Percentiles rank a stretch among this genome's conserved stretches.
Evolutionary conservation across 2,113 vertebrate species (phyloP).

Genomic region (Scolopax mira): DNA sequence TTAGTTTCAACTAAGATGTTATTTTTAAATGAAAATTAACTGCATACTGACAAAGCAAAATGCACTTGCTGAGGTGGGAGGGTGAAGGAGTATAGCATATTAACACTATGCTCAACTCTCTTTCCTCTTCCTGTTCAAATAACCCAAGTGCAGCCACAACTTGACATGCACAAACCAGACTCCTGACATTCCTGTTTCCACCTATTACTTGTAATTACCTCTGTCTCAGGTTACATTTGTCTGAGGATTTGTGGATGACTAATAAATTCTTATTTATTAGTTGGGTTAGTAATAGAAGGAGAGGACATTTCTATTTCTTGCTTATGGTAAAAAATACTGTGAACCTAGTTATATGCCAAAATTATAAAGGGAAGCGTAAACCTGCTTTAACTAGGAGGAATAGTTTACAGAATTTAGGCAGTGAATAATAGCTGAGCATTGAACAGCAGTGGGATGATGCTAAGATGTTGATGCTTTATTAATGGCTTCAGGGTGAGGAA

Average conservation of each 20-base stretch:
- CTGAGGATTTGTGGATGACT: not conserved
- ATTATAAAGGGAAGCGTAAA: not conserved
- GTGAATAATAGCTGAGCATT: not conserved
- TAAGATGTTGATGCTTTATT: not conserved
- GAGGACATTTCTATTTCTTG: not conserved
- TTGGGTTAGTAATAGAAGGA: not conserved
- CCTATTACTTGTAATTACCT: not conserved
- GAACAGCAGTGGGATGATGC: not conserved
- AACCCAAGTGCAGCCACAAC: not conserved
- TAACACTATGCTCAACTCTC: rapidly evolving
- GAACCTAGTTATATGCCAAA: not conserved
- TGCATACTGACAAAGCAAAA: not conserved
- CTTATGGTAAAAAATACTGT: not conserved
- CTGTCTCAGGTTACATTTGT: not conserved
- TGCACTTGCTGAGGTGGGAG: not conserved
- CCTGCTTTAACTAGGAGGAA: not conserved
- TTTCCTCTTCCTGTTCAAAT: not conserved
- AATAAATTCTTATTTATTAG: not conserved
- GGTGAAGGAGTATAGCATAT: not conserved
- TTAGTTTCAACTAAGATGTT: not conserved
- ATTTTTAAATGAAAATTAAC: not conserved
- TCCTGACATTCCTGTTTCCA: not conserved
- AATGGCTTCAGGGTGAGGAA: not conserved
- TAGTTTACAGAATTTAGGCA: not conserved
- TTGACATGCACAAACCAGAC: not conserved